Base-by-base conservation (phyloP, 35 echinoderm and acorn worm species). In the Heliocidaris tuberculata region DNA sequence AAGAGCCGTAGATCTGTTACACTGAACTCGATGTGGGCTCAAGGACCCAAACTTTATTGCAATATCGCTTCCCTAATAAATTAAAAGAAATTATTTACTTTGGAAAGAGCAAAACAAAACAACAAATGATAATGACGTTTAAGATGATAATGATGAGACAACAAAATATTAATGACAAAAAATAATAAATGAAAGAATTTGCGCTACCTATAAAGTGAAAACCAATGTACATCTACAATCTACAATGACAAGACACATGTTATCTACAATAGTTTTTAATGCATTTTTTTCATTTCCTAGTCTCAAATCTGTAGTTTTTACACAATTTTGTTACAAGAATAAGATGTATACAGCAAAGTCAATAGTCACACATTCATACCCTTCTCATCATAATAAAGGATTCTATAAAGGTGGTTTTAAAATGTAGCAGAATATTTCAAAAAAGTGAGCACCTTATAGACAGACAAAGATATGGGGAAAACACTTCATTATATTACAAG, bases 41-140 rank as follows among this genome's bases (percentile, higher is more conserved):
- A 93, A 32, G 31, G 47, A 48, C 50, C 91, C 91, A 59, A 52
- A 93, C 50, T 93, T 93, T 93, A 93, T 93, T 93, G 91, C 91
- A 93, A 93, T 93, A 93, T 93, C 48, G 91, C 91, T 93, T 93
- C 50, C 47, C 91, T 93, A 93, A 93, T 93, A 93, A 93, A 93
- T 93, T 93, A 93, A 93, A 93, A 93, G 91, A 93, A 93, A 56
- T 93, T 50, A 56, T 93, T 93, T 30, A 93, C 91, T 93, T 93
- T 93, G 50, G 48, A 93, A 93, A 93, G 91, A 93, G 50, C 91
- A 93, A n/a, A 93, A 93, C 91, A 93, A 56, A 59, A 48, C 47
- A 49, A 93, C 31, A 93, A 93, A 49, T 30, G 50, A 93, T 59
- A 59, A 92, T 12, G 2, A 89, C 2, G 47, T 42, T 89, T 47